Conservation (phyloP, 2,113 vertebrate species). For the Trichechus manatus region DNA sequence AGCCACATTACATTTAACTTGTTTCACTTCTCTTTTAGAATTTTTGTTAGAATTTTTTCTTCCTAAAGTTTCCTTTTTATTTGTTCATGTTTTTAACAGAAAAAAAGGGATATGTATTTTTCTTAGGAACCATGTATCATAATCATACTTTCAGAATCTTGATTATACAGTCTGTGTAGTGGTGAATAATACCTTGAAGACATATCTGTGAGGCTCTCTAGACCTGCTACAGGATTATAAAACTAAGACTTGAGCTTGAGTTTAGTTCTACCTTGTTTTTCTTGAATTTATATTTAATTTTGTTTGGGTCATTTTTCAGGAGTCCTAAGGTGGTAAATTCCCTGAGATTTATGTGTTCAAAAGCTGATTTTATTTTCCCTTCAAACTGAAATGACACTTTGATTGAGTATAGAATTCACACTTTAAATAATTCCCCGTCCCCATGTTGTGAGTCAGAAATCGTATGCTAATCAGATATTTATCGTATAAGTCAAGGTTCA, state of each 20-base stretch:
- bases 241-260: neutral
- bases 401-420: neutral
- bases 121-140: neutral
- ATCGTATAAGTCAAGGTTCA: neutral
- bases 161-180: neutral
- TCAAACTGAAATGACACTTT: constrained; percentile 30
- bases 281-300: constrained; percentile 36
- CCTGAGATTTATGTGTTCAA: neutral
- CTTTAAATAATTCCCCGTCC: neutral
- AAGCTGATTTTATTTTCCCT: constrained; percentile 37
- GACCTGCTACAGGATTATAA: neutral
- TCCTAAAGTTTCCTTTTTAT: neutral
- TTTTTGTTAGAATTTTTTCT: neutral
- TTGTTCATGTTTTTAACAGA: neutral
- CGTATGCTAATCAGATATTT: neutral
- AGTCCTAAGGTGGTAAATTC: neutral
- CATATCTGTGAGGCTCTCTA: neutral
- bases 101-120: neutral
- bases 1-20: neutral
- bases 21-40: neutral
- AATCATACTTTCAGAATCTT: neutral
- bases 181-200: neutral
- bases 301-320: neutral
- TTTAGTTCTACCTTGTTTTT: neutral
- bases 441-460: neutral